Evolutionary conservation across 92 coral and sea anemone genomes (phyloP), one percentile per base, ranked within the genome.

Genomic region (Bergia puertoricense): DNA sequence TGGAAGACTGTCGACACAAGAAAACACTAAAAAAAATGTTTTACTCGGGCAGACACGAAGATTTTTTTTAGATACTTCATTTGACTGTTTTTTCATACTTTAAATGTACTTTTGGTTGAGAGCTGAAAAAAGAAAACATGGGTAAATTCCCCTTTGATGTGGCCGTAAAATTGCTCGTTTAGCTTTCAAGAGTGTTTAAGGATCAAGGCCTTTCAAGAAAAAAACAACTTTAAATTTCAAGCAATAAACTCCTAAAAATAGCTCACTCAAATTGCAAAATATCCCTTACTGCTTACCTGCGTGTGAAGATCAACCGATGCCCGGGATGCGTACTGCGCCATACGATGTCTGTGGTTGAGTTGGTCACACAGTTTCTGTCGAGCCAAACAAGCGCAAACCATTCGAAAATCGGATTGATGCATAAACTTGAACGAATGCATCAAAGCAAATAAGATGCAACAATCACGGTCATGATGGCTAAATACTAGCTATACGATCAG

Each of bases 321-420:
- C 80, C 99, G 93, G 0, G 97, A 85, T 5, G 99, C 99, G 81
- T 94, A 93, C 92, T 97, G 99, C 57, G 97, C 99, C 99, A 97
- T 97, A 85, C 93, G 96, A 77, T 97, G 99, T 39, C 99, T 96
- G 86, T 93, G 93, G 83, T 97, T 97, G 43, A 97, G 91, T 81
- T 97, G 96, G 56, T 95, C 93, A 68, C 99, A 97, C 59, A 94
- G 91, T 85, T 97, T 94, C 99, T 97, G 89, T 71, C 22, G 45
- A 50, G 0, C 18, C 4, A 44, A 67, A 76, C 11, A 45, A 6
- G 54, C 10, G 36, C 13, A 4, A 76, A 41, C 3, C n/a, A 16
- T 41, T n/a, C 3, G 18, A 44, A 41, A 9, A 38, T 2, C 42
- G 8, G 43, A 40, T 74, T 37, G 11, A 14, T 39, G 76, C 14